These are phyloP conservation scores for Dendrocopos noguchii DNA, from an alignment of 2,113 vertebrate genomes.

Conservation along the genomic window DNA sequence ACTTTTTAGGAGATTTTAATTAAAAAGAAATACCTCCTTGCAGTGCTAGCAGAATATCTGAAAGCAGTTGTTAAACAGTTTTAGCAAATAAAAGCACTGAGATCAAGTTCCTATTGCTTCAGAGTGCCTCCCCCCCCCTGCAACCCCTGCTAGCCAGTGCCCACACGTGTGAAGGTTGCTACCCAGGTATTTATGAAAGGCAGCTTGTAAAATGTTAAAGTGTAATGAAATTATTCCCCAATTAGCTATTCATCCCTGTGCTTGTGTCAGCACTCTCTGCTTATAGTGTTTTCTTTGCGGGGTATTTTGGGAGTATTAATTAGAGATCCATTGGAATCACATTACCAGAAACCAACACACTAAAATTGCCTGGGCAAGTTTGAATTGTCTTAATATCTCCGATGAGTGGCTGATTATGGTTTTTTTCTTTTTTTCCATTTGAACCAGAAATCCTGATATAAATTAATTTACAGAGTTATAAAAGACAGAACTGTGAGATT, in stretches of 20 bases:
- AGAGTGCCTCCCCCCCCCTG: background rate
- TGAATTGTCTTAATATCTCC: background rate
- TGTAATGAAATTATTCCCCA: conserved; percentile 1
- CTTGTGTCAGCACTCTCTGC: conserved; percentile 2
- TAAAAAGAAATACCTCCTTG: conserved; percentile 25
- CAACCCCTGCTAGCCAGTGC: background rate
- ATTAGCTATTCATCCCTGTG: background rate
- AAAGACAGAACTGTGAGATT: conserved; percentile 9
- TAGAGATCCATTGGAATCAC: background rate
- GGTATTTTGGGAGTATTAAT: conserved; percentile 4
- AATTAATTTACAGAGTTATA: conserved; percentile 21
- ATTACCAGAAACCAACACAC: background rate
- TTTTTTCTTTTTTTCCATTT: background rate
- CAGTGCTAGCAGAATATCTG: background rate
- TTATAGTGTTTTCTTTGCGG: background rate
- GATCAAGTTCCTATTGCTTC: background rate
- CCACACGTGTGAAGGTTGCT: background rate
- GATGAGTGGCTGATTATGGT: background rate
- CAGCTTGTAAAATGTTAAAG: background rate
- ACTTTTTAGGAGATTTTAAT: conserved; percentile 49
- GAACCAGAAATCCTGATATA: conserved; percentile 33
- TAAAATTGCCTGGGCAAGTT: background rate
- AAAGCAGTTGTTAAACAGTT: conserved; percentile 31
- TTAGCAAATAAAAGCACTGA: conserved; percentile 12
- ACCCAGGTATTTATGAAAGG: background rate